These are phyloP conservation scores for Ceratoteleas bidentatus DNA, from an alignment of 1,140 invertebrate species.

Conservation along the genomic window DNA sequence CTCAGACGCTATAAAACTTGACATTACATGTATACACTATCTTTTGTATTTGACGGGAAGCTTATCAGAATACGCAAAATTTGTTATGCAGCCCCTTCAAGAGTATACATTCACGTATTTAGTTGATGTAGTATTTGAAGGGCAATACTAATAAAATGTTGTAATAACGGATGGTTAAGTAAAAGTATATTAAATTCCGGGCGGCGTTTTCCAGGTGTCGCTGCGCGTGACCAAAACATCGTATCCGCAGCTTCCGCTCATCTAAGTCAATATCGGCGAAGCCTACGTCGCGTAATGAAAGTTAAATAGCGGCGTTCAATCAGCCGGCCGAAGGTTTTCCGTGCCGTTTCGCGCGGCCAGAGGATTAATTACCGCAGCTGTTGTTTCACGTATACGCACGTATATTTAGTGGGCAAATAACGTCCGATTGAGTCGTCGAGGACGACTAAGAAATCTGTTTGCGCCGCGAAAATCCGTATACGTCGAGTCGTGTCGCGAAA, in stretches of 20 bases:
- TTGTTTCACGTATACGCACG: constrained; percentile 62
- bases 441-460: neutral
- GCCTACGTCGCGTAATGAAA: constrained; percentile 75
- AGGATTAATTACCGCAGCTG: constrained; percentile 74
- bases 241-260: constrained; percentile 69
- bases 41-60: too few species aligned
- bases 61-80: too few species aligned
- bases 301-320: constrained; percentile 73
- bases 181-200: neutral
- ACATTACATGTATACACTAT: too few species aligned
- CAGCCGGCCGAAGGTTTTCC: constrained; percentile 37
- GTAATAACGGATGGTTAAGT: too few species aligned
- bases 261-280: constrained; percentile 74
- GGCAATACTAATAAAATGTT: too few species aligned
- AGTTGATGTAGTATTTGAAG: too few species aligned
- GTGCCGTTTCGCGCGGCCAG: constrained; percentile 55
- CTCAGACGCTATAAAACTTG: too few species aligned
- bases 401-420: constrained; percentile 22
- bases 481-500: too few species aligned
- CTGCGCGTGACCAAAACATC: constrained; percentile 71
- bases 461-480: too few species aligned
- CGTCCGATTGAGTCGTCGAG: neutral
- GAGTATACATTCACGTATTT: too few species aligned
- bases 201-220: neutral
- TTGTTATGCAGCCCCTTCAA: too few species aligned